Evolutionary conservation across 2,888 invertebrate genomes (phyloP).

Genomic region (Boloria selene): DNA sequence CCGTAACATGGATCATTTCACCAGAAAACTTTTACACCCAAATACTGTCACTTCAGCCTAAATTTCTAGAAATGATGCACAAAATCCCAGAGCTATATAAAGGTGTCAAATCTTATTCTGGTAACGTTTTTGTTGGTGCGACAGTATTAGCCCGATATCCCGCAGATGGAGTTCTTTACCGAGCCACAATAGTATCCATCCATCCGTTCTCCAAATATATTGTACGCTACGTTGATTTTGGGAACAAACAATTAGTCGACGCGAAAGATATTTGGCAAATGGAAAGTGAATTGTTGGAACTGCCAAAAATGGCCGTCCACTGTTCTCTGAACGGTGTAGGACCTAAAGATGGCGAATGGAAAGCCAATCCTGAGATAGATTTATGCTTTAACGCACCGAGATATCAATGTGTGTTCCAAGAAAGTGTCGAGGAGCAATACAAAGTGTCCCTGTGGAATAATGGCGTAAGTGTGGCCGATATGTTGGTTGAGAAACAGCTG

Average conservation of each 20-base stretch:
- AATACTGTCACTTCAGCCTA: conserved; percentile 70
- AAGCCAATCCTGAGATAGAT: conserved; percentile 76
- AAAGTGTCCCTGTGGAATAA: conserved; percentile 75
- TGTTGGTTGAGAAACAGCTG: conserved; percentile 75
- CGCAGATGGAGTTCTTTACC: conserved; percentile 87
- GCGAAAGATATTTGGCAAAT: conserved; percentile 86
- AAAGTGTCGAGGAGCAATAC: conserved; percentile 69
- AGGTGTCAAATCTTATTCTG: conserved; percentile 68
- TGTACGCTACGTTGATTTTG: conserved; percentile 89
- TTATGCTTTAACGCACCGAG: conserved; percentile 84
- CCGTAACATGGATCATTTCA: conserved; percentile 88
- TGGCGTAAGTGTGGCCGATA: conserved; percentile 73
- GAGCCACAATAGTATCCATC: conserved; percentile 85
- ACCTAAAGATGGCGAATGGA: conserved; percentile 83
- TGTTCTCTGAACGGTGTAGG: conserved; percentile 85
- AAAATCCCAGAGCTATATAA: conserved; percentile 86
- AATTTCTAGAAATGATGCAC: conserved; percentile 87
- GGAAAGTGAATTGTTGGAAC: conserved; percentile 84
- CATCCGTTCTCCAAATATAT: conserved; percentile 83
- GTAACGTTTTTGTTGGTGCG: conserved; percentile 80
- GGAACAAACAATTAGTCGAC: conserved; percentile 85
- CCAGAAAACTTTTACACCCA: conserved; percentile 88
- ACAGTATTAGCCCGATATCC: conserved; percentile 87
- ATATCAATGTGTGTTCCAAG: conserved; percentile 83
- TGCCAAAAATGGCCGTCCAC: conserved; percentile 87